These are phyloP conservation scores for Hemicrepidius hirtus DNA, from an alignment of 2,888 invertebrate genomes.

Conservation along the genomic window DNA sequence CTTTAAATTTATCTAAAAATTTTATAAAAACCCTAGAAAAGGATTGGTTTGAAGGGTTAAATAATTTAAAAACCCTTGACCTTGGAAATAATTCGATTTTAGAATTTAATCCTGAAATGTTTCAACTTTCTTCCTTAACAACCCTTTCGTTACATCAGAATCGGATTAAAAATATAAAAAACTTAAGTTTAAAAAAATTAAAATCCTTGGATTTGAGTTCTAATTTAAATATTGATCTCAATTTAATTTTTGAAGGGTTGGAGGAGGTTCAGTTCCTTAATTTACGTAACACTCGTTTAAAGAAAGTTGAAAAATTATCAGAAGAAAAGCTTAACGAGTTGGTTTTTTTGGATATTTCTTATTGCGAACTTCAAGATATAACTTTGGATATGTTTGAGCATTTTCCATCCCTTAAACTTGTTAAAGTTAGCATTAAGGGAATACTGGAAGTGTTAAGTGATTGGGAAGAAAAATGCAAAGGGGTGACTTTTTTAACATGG, in stretches of 20 bases:
- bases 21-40: conserved; percentile 1
- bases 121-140: not conserved
- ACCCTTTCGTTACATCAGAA: not conserved
- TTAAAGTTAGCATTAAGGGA: too few species aligned
- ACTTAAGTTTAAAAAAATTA: conserved; percentile 6
- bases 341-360: not conserved
- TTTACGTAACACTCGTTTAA: not conserved
- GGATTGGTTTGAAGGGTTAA: conserved; percentile 13
- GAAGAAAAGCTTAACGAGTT: not conserved
- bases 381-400: not conserved
- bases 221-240: not conserved
- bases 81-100: not conserved
- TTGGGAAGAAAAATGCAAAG: too few species aligned
- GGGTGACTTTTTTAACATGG: too few species aligned
- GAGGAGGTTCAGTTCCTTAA: not conserved
- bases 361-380: not conserved
- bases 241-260: not conserved
- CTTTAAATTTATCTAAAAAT: conserved; percentile 7
- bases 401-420: not conserved
- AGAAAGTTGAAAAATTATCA: not conserved
- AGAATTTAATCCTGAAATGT: too few species aligned
- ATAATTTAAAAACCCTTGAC: not conserved
- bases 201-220: not conserved
- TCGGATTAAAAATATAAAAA: too few species aligned
- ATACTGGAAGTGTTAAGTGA: too few species aligned